Evolutionary conservation across 2,888 invertebrate species (phyloP).

Genomic region (Fragum whitleyi): DNA sequence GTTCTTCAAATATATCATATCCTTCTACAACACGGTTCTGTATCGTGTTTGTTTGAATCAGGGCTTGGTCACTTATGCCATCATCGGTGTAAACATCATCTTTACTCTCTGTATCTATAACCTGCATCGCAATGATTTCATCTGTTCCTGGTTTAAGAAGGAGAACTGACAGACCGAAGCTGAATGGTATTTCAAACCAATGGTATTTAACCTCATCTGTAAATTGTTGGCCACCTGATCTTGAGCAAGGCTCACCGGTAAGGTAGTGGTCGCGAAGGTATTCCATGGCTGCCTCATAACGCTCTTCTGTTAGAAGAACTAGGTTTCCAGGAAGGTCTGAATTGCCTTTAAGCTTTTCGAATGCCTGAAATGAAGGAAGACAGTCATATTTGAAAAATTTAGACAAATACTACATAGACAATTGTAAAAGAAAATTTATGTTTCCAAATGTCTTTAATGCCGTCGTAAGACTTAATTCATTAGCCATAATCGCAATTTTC

Average conservation of each 20-base stretch:
- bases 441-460: no score
- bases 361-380: background rate
- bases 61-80: background rate
- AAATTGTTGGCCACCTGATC: background rate
- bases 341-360: background rate
- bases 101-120: background rate
- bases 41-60: background rate
- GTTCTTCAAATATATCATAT: background rate
- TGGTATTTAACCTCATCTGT: background rate
- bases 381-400: no score
- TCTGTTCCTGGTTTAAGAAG: background rate
- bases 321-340: background rate
- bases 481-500: no score
- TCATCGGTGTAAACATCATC: background rate
- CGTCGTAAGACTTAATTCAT: no score
- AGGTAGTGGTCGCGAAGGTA: background rate
- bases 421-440: no score
- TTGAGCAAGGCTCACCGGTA: background rate
- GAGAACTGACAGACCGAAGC: background rate
- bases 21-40: background rate
- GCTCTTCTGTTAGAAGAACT: background rate
- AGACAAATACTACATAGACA: no score
- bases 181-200: background rate
- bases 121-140: background rate
- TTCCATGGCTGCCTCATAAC: background rate